Evolutionary conservation across 2,888 invertebrate species (phyloP), one percentile per base, ranked within the genome.

Genomic region (Noctua fimbriata): DNA sequence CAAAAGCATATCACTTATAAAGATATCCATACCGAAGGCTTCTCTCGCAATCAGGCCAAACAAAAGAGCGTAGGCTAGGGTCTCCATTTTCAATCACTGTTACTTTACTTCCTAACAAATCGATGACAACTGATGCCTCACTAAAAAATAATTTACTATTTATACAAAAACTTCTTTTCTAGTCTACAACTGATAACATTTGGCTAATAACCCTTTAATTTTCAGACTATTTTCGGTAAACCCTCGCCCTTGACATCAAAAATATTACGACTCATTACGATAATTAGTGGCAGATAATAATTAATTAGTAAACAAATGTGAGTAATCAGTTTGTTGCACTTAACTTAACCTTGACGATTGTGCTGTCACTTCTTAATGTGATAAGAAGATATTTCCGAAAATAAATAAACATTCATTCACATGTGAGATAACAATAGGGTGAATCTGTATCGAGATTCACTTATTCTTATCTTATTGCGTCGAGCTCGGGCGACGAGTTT

Each of bases 241-340:
- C 4, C 10, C 0, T 32, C 12, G 60, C 32, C 82, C 74, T 86
- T 79, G 74, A 44, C 63, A 32, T 32, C 9, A 21, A 73, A 73
- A 74, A 66, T 41, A 58, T 70, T 69, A 73, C 67, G 28, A 75
- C 70, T 80, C 7, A 47, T 66, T 67, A 52, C 55, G 49, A 74
- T 73, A 44, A 44, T 70, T 18, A 66, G 21, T 60, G 9, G 55
- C 44, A 36, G 79, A 79, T 79, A 69, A 66, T 28, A 69, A 66
- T 28, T 24, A 79, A 74, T 81, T 49, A 63, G 49, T 67, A 60
- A 75, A 81, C 81, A 84, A 72, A 74, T n/a, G n/a, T 78, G 79
- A 47, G 77, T 74, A 75, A 82, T 78, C 70, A 78, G 84, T 78
- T 73, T 79, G 52, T 82, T 84, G 78, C 73, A 78, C 82, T 84